Base-by-base conservation (phyloP, 2,113 vertebrate genomes). In the Zeus faber region DNA sequence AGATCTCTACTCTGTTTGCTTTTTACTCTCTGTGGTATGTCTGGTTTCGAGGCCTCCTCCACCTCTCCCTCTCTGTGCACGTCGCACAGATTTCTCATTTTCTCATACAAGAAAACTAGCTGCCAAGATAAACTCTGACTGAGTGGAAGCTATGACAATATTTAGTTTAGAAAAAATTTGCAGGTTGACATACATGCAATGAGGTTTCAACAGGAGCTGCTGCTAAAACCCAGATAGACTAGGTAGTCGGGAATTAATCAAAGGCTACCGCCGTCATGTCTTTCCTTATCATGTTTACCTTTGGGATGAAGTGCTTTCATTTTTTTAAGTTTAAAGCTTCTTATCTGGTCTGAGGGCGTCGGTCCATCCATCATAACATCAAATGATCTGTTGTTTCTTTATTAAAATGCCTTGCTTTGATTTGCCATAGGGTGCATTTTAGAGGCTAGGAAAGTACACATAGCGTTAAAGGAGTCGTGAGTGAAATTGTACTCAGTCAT, bases 401-500 rank as follows among this genome's bases (percentile, higher is more conserved):
- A 16, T 16, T 20, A 26, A 29, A 41, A 27, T 40, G 16, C 16
- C 52, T 53, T 4, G 14, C 24, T 58, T 17, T n/a, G 29, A 63
- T 74, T 61, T 66, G 53, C 62, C 54, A 16, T 5, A 6, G 70
- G 68, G 47, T 58, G 58, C 53, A 45, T 45, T 65, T 29, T 29
- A 23, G 51, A 29, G 45, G 62, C 62, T 52, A 46, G 47, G 25
- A n/a, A 49, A 25, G 16, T 65, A 43, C 49, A 1, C 50, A 27
- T 16, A 14, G 7, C 16, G 1, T 57, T 46, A 60, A 62, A 74
- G 66, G 62, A 58, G 74, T 65, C 69, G 67, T 74, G 78, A 65
- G 64, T 80, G 77, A 69, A 70, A 63, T 63, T 76, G 69, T 75
- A 82, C 69, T 58, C 76, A 64, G 82, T 91, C 56, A 67, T 86